Evolutionary conservation across 2,888 invertebrate species (phyloP), one percentile per base, ranked within the genome.

Genomic region (Leptinotarsa juncta): DNA sequence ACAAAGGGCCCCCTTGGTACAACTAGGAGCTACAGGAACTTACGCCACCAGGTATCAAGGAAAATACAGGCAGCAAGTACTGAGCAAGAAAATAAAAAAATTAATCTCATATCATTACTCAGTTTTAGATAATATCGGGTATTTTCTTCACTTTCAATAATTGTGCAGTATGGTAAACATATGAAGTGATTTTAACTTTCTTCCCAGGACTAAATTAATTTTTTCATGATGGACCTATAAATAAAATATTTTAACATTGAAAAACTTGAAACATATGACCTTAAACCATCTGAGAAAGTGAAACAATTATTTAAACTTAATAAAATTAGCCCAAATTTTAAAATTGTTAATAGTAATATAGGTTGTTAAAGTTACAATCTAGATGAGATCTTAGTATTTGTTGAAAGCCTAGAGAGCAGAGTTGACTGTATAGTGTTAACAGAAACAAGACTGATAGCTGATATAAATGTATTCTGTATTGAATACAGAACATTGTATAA

Each of bases 401-500:
- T 51, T 51, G 26, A 67, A 16, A 67, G 51, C 53, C 66, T 49
- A 50, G 23, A 67, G 26, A 67, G 50, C n/a, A n/a, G n/a, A n/a
- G n/a, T n/a, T n/a, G n/a, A n/a, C n/a, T n/a, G 23, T 16, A 49
- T 42, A 42, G 67, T 49, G 14, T 70, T 62, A 26, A 60, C 70
- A 32, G 70, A 70, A 60, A 70, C 70, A 60, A 26, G 69, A 48
- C 69, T 32, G 42, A 55, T 68, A 26, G 1, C 23, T 26, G 42
- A 68, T 68, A 55, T 68, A 14, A 68, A 23, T 55, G 55, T 68
- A 23, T 53, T 23, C 12, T 57, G 10, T 68, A 57, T 68, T 55
- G 55, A 55, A 15, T 68, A 68, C 55, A 68, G 26, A 55, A 68
- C 53, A 15, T 53, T 68, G 5, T 57, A 68, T 55, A 53, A 68